Evolutionary conservation across 2,797 vertebrate species (phyloP), one percentile per base, ranked within the genome.

Genomic region (Spinus olivaceus): DNA sequence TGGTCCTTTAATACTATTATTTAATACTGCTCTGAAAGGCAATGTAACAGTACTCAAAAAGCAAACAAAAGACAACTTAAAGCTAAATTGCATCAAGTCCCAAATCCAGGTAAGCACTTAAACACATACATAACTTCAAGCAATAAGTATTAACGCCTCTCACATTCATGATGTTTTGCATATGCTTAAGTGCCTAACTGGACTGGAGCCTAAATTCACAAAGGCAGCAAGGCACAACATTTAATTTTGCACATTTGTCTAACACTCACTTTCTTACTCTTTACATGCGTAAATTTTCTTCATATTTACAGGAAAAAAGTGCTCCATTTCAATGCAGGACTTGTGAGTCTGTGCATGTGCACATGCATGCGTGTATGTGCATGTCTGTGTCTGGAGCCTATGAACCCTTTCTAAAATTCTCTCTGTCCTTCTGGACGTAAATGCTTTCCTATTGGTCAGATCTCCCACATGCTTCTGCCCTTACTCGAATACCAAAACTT

Each of bases 21-120:
- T 70, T 41, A 35, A 28, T 44, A 39, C 7, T 77, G 16, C 14
- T 88, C 32, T 49, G 60, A 85, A 85, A 80, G 41, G 14, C 28
- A 85, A 11, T 77, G 41, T 35, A 77, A 49, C 37, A 56, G 32
- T 44, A 88, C 37, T 33, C 59, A 64, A 83, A 61, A 6, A 72
- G 32, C 23, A 70, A 93, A 64, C 37, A 79, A 87, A 89, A 87
- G 39, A 39, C 22, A 46, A 39, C 15, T 32, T 85, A 64, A 90
- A 95, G 6, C 32, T 92, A 77, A 85, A 88, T 63, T 91, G 9
- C n/a, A 69, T 69, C 42, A 83, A 94, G 39, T 33, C 24, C 30
- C 25, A 81, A 81, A 94, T 81, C 69, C 72, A 94, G 50, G 47
- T 72, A 90, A 92, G 53, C 42, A 61, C 61, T 96, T 94, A 90